Base-by-base conservation (phyloP, 2,888 invertebrate species). In the Orgyia antiqua region DNA sequence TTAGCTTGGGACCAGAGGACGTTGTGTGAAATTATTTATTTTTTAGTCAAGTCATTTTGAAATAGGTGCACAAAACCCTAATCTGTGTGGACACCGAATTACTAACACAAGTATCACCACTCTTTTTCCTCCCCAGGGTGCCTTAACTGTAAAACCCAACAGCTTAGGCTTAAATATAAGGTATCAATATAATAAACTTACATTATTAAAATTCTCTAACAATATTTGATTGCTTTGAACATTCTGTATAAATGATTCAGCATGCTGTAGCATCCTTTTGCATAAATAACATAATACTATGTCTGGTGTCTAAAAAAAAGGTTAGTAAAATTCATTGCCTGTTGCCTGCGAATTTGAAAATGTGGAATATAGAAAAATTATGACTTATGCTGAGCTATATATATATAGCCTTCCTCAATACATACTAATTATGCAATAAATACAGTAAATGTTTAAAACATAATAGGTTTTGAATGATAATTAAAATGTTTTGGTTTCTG, bases 211-310 rank as follows among this genome's bases (percentile, higher is more conserved):
- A 31, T 69, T 77, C 31, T 70, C 60, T 33, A 82, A 35, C 18
- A 69, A 41, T 13, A 67, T 53, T 37, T 79, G 76, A 45, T 80
- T 76, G 28, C 51, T 73, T 19, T 71, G 65, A 0, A 78, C 76
- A 59, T 64, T 74, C 27, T 70, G 61, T 29, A 80, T 63, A 24
- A 82, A 78, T 1, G 39, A 11, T 24, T 80, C 77, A 1, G 67
- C 51, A 19, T 66, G 68, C 25, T 68, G 58, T 1, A 68, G 67
- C 19, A 71, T 42, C 27, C 58, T 60, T 19, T 58, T 69, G 31
- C 82, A 82, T 8, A 78, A 19, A 33, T 59, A 70, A 42, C 82
- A 82, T 2, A 82, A 39, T 6, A 25, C 36, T 37, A 80, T 40
- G 4, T 25, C 27, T n/a, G 69, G 60, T 13, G 49, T 43, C 78